phyloP scores from a whole-genome alignment of 2,888 invertebrate species.

The Rugalucina vietnamica region DNA sequence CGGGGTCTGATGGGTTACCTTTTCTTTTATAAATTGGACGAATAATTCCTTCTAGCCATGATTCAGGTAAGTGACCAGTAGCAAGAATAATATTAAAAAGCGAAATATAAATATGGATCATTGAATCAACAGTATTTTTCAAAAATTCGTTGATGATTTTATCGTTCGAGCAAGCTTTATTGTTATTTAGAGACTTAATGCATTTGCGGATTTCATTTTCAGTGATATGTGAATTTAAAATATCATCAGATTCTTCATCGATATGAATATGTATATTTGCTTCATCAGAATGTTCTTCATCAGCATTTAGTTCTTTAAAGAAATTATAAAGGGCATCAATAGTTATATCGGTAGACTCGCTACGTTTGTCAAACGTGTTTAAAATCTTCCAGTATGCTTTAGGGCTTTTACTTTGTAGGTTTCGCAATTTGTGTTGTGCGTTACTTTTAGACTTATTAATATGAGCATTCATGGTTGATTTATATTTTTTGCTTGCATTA shows the following conservation, averaged over 20 bases:
- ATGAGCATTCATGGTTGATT: background rate
- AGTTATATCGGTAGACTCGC: background rate
- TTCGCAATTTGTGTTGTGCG: background rate
- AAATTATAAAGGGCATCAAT: background rate
- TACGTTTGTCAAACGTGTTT: background rate
- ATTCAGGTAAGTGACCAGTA: conserved; percentile 21
- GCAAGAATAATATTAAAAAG: conserved; percentile 46
- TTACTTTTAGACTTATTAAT: background rate
- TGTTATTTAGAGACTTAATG: conserved; percentile 35
- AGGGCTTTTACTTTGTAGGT: background rate
- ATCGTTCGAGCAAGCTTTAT: conserved; percentile 33
- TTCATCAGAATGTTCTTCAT: background rate
- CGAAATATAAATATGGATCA: conserved; percentile 21
- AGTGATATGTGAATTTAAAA: conserved; percentile 30
- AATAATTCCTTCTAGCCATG: conserved; percentile 37
- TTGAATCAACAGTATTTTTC: background rate
- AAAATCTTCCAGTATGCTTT: background rate
- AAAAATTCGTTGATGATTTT: conserved; percentile 54
- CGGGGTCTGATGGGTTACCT: conserved; percentile 24
- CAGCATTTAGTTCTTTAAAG: background rate
- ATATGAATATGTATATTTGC: background rate
- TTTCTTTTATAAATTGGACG: conserved; percentile 49
- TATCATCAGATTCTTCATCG: background rate
- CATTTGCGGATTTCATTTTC: conserved; percentile 25
- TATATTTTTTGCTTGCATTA: background rate